Percentiles rank a stretch among this genome's conserved stretches.
Evolutionary conservation across 2,888 invertebrate species (phyloP).

Genomic region (Catocala fraxini): DNA sequence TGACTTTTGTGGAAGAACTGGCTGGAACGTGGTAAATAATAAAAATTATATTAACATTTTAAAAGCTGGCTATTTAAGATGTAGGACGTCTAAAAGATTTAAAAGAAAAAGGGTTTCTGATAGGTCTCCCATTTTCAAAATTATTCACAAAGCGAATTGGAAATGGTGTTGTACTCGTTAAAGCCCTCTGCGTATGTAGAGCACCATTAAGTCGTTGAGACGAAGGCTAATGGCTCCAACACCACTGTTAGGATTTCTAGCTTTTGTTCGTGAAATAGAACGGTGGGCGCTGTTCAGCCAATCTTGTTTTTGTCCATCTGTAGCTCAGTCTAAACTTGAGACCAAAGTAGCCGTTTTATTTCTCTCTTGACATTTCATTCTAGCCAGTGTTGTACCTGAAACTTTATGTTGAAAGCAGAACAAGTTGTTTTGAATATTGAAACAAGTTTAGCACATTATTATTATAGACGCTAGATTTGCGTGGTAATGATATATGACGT

Average conservation of each 20-base stretch:
- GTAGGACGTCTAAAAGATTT: not conserved
- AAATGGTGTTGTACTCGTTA: constrained; percentile 53
- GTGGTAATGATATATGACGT: too few species aligned
- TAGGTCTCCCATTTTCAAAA: constrained; percentile 30
- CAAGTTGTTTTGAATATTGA: too few species aligned
- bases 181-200: constrained; percentile 55
- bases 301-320: constrained; percentile 16
- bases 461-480: too few species aligned
- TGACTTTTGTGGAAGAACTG: too few species aligned
- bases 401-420: too few species aligned
- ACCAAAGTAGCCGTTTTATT: not conserved
- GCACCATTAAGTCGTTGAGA: constrained; percentile 82
- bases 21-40: too few species aligned
- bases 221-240: constrained; percentile 75
- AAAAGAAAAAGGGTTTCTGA: constrained; percentile 16
- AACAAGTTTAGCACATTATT: too few species aligned
- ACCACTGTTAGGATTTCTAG: constrained; percentile 56
- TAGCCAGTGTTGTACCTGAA: not conserved
- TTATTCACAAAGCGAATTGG: constrained; percentile 56
- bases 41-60: not conserved
- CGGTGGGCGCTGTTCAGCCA: constrained; percentile 24
- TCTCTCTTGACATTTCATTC: constrained; percentile 1
- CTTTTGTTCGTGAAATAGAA: constrained; percentile 47
- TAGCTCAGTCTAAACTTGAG: constrained; percentile 7
- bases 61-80: constrained; percentile 1